These are phyloP conservation scores for Columba livia DNA, from an alignment of 2,113 vertebrate species.

Conservation along the genomic window DNA sequence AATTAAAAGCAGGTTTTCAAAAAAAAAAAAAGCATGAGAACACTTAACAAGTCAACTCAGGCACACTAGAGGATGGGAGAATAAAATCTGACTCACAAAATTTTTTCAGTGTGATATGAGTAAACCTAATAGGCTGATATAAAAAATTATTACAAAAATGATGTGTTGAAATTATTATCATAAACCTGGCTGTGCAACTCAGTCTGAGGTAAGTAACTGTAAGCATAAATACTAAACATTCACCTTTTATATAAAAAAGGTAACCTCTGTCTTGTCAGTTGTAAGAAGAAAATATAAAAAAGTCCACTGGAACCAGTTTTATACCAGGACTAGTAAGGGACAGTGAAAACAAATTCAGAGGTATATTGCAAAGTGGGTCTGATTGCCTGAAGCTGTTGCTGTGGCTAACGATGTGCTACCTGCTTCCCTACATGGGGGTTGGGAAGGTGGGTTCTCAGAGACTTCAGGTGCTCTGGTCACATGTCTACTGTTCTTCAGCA, in stretches of 20 bases:
- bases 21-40: neutral
- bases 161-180: neutral
- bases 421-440: neutral
- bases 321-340: neutral
- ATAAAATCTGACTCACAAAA: neutral
- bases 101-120: neutral
- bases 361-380: neutral
- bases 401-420: neutral
- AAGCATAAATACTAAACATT: neutral
- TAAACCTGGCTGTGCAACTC: neutral
- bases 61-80: neutral
- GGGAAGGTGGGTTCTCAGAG: neutral
- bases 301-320: neutral
- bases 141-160: neutral
- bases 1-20: neutral
- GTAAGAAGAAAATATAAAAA: neutral
- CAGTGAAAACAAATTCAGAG: neutral
- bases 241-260: neutral
- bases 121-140: neutral
- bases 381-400: neutral
- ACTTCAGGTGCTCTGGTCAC: neutral
- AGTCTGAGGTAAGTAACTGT: neutral
- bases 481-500: neutral
- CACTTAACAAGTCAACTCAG: neutral
- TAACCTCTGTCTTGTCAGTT: neutral